These are phyloP conservation scores for Karalla daura DNA, from an alignment of 2,797 vertebrate species.

Conservation along the genomic window DNA sequence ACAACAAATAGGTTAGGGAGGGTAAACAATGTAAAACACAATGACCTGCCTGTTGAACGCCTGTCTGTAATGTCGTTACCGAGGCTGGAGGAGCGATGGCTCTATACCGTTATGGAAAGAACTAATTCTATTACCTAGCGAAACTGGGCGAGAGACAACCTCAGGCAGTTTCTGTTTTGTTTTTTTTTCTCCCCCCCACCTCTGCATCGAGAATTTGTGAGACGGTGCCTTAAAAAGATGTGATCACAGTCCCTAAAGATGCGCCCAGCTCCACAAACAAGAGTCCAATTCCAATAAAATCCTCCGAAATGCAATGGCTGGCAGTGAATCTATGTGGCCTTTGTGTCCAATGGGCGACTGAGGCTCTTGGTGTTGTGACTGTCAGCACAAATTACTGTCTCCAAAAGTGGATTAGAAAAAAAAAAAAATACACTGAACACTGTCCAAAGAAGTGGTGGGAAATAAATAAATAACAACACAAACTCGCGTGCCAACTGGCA, in stretches of 20 bases:
- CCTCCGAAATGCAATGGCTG: conserved; percentile 13
- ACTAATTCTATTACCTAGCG: conserved; percentile 19
- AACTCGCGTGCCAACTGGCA: background rate
- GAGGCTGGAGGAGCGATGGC: conserved; percentile 1
- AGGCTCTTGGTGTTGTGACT: conserved; percentile 15
- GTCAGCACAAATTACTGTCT: conserved; percentile 46
- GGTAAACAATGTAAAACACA: background rate
- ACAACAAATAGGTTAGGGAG: conserved; percentile 2
- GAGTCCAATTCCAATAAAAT: conserved; percentile 6
- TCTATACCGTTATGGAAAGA: background rate
- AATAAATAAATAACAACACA: too few relatives aligned
- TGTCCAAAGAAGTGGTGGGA: conserved; percentile 24
- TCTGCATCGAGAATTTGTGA: conserved; percentile 6
- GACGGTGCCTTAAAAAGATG: background rate
- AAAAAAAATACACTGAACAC: conserved; percentile 37
- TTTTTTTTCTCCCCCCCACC: too few relatives aligned
- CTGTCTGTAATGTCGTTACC: conserved; percentile 6
- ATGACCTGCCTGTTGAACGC: conserved; percentile 3
- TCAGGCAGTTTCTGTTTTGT: conserved; percentile 15
- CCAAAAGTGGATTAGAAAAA: conserved; percentile 50
- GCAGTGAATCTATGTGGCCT: conserved; percentile 16
- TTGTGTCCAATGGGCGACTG: conserved; percentile 29
- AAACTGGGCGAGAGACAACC: conserved; percentile 18
- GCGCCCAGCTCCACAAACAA: conserved; percentile 4
- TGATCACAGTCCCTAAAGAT: background rate